Conservation (phyloP, 1,140 invertebrate species). For the Arion vulgaris region DNA sequence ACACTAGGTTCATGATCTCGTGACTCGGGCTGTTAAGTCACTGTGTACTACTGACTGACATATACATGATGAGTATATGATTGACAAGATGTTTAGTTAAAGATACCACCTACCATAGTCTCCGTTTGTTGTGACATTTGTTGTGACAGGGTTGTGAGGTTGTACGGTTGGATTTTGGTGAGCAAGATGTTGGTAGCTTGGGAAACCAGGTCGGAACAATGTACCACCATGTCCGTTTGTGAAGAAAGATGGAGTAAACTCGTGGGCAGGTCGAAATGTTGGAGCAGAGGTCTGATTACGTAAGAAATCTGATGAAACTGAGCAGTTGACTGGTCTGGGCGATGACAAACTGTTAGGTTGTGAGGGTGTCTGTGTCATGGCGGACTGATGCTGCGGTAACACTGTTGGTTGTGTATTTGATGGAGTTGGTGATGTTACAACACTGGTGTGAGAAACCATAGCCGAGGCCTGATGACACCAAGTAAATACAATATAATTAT, state of each 20-base stretch:
- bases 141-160: constrained; percentile 53
- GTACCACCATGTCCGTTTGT: constrained; percentile 67
- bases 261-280: constrained; percentile 58
- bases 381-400: constrained; percentile 46
- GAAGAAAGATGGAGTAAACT: constrained; percentile 68
- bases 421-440: constrained; percentile 42
- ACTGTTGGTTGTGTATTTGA: constrained; percentile 46
- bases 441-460: constrained; percentile 50
- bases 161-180: constrained; percentile 65
- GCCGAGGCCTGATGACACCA: constrained; percentile 52
- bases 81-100: too few species aligned
- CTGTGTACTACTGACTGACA: too few species aligned
- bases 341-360: constrained; percentile 46
- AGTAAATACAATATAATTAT: not conserved
- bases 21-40: too few species aligned
- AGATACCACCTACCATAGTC: constrained; percentile 54
- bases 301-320: constrained; percentile 62
- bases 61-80: too few species aligned
- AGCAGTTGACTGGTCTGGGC: constrained; percentile 50
- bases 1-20: too few species aligned
- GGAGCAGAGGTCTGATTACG: constrained; percentile 62
- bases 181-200: constrained; percentile 66
- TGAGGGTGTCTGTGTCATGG: constrained; percentile 54
- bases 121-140: constrained; percentile 68
- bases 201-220: constrained; percentile 59